Base-by-base conservation (phyloP, 1,140 invertebrate genomes). In the Halesus radiatus region DNA sequence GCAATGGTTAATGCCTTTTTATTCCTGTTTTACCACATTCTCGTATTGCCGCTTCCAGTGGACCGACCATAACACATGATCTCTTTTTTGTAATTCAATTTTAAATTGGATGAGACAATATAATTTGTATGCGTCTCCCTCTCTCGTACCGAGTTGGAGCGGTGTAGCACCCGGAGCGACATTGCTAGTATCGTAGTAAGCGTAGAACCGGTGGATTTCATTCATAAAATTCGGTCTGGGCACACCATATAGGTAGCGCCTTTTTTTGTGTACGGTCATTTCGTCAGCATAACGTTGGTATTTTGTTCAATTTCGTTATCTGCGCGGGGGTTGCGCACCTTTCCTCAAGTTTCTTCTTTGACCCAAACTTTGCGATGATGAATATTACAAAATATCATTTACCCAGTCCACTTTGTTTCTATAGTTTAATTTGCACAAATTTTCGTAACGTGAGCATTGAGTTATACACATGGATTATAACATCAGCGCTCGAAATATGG, bases 211-310 rank as follows among this genome's bases (percentile, higher is more conserved):
- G 68, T 70, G 77, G 66, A 68, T 81, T 81, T 81, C 80, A 81
- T 81, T 81, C 80, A 81, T 81, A 79, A 81, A 81, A 75, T 81
- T 79, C 26, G 58, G 72, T 68, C 75, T 76, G 75, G 68, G 18
- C 16, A 76, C 50, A 75, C 29, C 37, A 45, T 45, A 45, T 13
- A 45, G 37, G 70, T 74, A 54, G 70, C 56, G 56, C 53, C 74
- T 76, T 80, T 64, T 53, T 53, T 53, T 62, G 45, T 78, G 76
- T 78, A 18, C 45, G 50, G 22, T 53, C 53, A 74, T 74, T 74
- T 74, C 26, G 52, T 74, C 29, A 52, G 70, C 4, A 74, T 74
- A 74, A 45, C 8, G 70, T 32, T 29, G 70, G 70, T 56, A 56
- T 74, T 74, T 74, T 74, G 50, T 74, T 54, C 32, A 50, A 20